These are phyloP conservation scores for Ylistrum balloti DNA, from an alignment of 1,140 invertebrate species.

Conservation along the genomic window DNA sequence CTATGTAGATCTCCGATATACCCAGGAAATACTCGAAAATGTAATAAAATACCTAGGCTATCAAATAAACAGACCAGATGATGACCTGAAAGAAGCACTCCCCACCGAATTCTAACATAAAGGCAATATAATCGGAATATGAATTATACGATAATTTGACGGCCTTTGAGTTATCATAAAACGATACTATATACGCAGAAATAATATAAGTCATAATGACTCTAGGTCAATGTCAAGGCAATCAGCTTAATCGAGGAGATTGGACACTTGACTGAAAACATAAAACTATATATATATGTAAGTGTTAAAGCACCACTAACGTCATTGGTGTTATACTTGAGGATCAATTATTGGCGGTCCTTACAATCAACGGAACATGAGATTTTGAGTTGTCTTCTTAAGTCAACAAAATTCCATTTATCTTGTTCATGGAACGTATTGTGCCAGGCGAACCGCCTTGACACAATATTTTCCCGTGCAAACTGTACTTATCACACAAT, in stretches of 20 bases:
- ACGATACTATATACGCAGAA: not conserved
- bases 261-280: slow-evolving; percentile 5
- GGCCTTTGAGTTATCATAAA: slow-evolving; percentile 29
- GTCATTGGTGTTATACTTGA: not conserved
- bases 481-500: too few species aligned
- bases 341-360: not conserved
- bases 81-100: not conserved
- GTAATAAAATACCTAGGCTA: slow-evolving; percentile 17
- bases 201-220: not conserved
- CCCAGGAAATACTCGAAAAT: not conserved
- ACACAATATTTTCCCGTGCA: too few species aligned
- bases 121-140: slow-evolving; percentile 11
- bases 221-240: not conserved
- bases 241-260: not conserved
- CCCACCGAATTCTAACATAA: not conserved
- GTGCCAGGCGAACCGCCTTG: too few species aligned
- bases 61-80: not conserved
- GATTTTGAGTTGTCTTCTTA: too few species aligned
- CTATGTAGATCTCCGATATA: not conserved
- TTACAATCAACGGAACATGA: not conserved
- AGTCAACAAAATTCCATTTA: not conserved
- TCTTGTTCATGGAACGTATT: too few species aligned
- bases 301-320: not conserved
- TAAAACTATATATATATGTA: not conserved
- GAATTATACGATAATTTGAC: slow-evolving; percentile 14